Evolutionary conservation across 2,113 vertebrate species (phyloP).

Genomic region (Coracopsis vasa): DNA sequence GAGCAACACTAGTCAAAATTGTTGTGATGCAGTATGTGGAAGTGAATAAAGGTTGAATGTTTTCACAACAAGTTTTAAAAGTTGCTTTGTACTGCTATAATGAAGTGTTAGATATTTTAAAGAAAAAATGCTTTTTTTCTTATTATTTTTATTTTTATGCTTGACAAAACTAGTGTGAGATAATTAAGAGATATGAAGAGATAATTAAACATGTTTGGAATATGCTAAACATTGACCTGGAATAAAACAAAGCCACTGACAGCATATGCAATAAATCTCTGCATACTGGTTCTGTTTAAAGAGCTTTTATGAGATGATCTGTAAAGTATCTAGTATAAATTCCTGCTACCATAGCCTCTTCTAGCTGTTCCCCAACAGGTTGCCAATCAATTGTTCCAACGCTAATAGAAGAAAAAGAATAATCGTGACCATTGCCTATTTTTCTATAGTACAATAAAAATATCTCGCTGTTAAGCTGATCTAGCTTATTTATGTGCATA

Average conservation of each 20-base stretch:
- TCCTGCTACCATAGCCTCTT: neutral
- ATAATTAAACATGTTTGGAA: neutral
- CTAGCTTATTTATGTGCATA: conserved; percentile 14
- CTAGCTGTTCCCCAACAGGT: neutral
- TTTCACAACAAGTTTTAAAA: neutral
- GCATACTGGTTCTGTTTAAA: neutral
- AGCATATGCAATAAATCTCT: neutral
- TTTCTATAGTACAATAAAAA: neutral
- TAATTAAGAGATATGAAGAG: no score
- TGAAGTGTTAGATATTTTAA: neutral
- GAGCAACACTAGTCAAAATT: conserved; percentile 1
- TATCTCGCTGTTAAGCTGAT: neutral
- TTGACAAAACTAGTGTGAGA: neutral
- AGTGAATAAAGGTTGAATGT: neutral
- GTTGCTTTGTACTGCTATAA: neutral
- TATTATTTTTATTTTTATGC: neutral
- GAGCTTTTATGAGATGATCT: neutral
- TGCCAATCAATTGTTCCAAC: neutral
- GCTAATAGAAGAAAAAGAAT: neutral
- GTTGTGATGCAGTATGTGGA: fast-evolving
- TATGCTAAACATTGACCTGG: conserved; percentile 3
- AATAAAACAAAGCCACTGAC: neutral
- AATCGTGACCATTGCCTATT: neutral
- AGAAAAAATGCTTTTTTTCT: neutral
- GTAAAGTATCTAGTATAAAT: neutral